phyloP scores from a whole-genome alignment of 2,888 invertebrate genomes.

The Ichneumon xanthorius region DNA sequence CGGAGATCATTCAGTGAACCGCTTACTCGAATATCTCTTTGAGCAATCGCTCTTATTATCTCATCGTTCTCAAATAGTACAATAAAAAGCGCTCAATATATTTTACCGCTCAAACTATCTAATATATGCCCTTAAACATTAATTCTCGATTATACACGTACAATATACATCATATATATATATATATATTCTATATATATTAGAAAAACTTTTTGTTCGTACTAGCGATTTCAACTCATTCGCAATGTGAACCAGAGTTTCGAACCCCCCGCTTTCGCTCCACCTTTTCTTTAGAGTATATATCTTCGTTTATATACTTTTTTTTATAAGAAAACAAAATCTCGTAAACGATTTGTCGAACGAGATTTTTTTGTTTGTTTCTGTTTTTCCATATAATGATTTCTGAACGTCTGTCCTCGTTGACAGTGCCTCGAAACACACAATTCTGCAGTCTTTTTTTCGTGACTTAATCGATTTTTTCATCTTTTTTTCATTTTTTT shows the following conservation, averaged over 20 bases:
- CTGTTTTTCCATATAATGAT: not conserved
- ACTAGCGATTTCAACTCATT: constrained; percentile 55
- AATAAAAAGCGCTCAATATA: constrained; percentile 75
- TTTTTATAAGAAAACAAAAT: constrained; percentile 38
- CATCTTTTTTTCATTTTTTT: constrained; percentile 52
- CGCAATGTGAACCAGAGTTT: constrained; percentile 31
- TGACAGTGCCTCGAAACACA: constrained; percentile 45
- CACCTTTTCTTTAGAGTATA: constrained; percentile 73
- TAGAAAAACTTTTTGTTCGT: constrained; percentile 69
- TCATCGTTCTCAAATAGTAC: constrained; percentile 37
- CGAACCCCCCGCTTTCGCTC: constrained; percentile 3
- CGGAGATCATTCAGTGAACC: constrained; percentile 41
- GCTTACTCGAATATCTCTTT: constrained; percentile 10
- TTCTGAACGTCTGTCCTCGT: not conserved
- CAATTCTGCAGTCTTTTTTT: constrained; percentile 59
- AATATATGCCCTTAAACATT: constrained; percentile 65
- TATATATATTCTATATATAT: constrained; percentile 66
- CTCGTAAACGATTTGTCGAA: constrained; percentile 42
- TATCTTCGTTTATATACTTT: constrained; percentile 74
- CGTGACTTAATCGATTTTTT: constrained; percentile 20
- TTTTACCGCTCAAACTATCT: constrained; percentile 63
- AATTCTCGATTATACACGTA: constrained; percentile 73
- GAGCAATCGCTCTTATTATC: constrained; percentile 45
- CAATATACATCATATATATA: constrained; percentile 71
- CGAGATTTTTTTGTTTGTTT: not conserved